phyloP scores from a whole-genome alignment of 2,113 vertebrate species.

The Dicrurus megarhynchus region DNA sequence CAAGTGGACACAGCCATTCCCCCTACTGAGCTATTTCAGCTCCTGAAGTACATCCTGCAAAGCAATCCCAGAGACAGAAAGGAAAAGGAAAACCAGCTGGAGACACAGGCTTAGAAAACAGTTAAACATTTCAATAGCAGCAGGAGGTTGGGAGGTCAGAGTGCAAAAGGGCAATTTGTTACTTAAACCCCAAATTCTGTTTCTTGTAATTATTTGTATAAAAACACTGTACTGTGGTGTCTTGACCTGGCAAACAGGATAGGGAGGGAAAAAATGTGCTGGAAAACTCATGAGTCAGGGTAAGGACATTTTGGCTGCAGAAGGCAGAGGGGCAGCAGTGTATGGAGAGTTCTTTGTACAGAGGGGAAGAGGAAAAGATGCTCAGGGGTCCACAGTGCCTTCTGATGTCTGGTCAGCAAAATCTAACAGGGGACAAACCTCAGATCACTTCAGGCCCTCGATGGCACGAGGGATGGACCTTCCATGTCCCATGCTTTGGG shows the following conservation, averaged over 20 bases:
- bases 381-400: not conserved
- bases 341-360: not conserved
- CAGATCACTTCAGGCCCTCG: not conserved
- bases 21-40: not conserved
- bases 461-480: not conserved
- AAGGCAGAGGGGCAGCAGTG: not conserved
- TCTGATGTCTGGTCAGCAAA: not conserved
- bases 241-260: not conserved
- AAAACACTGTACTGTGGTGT: not conserved
- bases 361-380: not conserved
- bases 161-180: not conserved
- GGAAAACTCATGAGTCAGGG: not conserved
- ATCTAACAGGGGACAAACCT: not conserved
- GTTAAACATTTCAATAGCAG: not conserved
- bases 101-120: not conserved
- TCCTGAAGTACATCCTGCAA: not conserved
- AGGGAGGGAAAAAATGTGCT: not conserved
- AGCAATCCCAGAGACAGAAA: no score
- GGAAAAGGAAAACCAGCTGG: not conserved
- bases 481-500: not conserved
- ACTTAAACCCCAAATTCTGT: not conserved
- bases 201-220: not conserved
- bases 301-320: not conserved
- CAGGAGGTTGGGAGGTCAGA: not conserved
- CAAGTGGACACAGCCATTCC: not conserved